Base-by-base conservation (phyloP, 64 coral and sea anemone species). In the Cladopsammia gracilis region DNA sequence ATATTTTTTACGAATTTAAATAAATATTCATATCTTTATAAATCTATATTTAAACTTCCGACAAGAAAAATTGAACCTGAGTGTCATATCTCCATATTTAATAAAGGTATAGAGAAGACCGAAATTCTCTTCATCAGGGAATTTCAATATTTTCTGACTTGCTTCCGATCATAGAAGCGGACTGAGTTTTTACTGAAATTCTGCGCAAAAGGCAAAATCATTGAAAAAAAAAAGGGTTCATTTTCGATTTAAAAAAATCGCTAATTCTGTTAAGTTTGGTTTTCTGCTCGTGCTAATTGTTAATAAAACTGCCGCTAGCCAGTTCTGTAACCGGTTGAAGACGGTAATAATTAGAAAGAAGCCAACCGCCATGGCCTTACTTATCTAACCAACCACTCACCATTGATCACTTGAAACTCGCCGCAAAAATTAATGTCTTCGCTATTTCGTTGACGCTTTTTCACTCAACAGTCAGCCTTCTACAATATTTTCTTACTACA, bases 221-320 rank as follows among this genome's bases (percentile, higher is more conserved):
- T 7, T 25, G 20, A 1, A 22, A 20, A 26, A 26, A 34, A 34
- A 34, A 69, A 46, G 11, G 2, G 72, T 49, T 14, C 46, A 49
- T 75, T 75, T 75, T 48, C 46, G 6, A 69, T 2, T 48, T n/a
- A 50, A 75, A 64, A 64, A 77, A 48, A 50, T 67, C 46, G 80
- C 80, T 68, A 50, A 84, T 68, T 84, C 44, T 67, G 11, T 62
- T 15, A 20, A 49, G 45, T 25, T 68, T 84, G 60, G 9, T 84
- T 50, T 64, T 66, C 59, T 79, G 43, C 61, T 59, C 3, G 42
- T 34, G 57, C 34, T 82, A 82, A 82, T 82, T 82, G 58, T 84
- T 68, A 19, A 48, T 49, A 68, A 50, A 65, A 67, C 67, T 68
- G 18, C 61, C 43, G 80, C 60, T 43, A 46, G 11, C 47, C 18